Evolutionary conservation across 2,797 vertebrate genomes (phyloP).

Genomic region (Pachyuromys duprasi): DNA sequence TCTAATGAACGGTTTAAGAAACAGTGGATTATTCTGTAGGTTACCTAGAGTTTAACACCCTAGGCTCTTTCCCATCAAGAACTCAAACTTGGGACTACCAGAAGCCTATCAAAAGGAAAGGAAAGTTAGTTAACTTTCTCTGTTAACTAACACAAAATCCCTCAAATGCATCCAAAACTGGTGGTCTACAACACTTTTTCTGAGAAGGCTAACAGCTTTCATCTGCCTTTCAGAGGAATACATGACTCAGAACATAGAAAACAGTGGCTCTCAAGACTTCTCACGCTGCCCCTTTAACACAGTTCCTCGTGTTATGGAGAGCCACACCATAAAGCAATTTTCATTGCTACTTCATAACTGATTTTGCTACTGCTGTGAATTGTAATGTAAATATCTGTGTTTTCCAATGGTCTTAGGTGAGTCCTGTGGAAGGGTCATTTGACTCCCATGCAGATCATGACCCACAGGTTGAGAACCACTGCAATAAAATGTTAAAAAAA

Average conservation of each 20-base stretch:
- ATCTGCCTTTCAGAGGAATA: slow-evolving; percentile 38
- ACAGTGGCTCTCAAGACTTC: neutral
- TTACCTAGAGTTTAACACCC: neutral
- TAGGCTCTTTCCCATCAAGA: neutral
- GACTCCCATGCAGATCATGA: neutral
- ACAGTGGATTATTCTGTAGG: slow-evolving; percentile 17
- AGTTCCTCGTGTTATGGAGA: neutral
- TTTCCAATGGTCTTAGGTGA: neutral
- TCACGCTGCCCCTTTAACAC: neutral
- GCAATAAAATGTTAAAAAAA: slow-evolving; percentile 28
- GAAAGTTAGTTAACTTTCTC: too few relatives aligned
- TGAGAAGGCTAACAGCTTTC: neutral
- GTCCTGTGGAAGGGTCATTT: too few relatives aligned
- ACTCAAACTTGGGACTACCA: neutral
- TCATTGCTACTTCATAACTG: neutral
- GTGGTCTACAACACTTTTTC: neutral
- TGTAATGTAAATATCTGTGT: neutral
- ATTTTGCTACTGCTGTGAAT: neutral
- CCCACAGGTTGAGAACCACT: too few relatives aligned
- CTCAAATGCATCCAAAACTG: neutral
- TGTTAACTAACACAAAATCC: neutral
- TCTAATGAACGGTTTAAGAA: slow-evolving; percentile 8
- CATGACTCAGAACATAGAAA: neutral
- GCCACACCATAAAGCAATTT: neutral
- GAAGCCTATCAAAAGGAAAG: neutral